Evolutionary conservation across 2,797 vertebrate species (phyloP).

Genomic region (Balearica regulorum): DNA sequence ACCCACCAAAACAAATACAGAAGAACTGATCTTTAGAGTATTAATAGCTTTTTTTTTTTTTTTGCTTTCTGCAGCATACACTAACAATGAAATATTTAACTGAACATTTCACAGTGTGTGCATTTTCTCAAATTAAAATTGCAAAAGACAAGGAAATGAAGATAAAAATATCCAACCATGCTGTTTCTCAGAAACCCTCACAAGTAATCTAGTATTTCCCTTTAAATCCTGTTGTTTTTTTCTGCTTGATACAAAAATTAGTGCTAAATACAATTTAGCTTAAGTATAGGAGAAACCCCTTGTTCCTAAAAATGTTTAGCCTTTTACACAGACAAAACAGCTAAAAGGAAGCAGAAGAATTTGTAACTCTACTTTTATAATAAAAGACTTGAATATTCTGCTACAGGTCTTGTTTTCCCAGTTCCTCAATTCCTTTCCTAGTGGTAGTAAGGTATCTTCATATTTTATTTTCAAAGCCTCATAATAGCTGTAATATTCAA

Average conservation of each 20-base stretch:
- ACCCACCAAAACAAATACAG: not conserved
- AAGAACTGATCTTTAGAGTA: not conserved
- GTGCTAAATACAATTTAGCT: not conserved
- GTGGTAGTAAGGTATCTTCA: not conserved
- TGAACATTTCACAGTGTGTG: slow-evolving; percentile 1
- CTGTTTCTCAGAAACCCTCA: not conserved
- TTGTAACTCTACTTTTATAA: not conserved
- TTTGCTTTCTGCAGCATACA: not conserved
- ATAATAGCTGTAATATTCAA: not conserved
- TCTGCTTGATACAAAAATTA: not conserved
- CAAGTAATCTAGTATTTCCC: not conserved
- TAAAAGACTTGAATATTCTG: not conserved
- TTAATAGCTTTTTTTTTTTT: not conserved
- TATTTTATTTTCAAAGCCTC: slow-evolving; percentile 3
- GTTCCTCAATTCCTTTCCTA: not conserved
- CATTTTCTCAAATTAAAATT: slow-evolving; percentile 51
- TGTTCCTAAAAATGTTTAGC: not conserved
- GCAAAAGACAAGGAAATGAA: slow-evolving; percentile 32
- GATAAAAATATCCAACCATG: slow-evolving; percentile 12
- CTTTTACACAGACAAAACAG: not conserved
- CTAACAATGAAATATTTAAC: slow-evolving; percentile 43
- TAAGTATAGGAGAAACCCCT: not conserved
- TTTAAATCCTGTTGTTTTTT: not conserved
- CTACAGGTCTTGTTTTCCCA: not conserved
- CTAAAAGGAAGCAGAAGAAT: not conserved